Evolutionary conservation across 2,888 invertebrate genomes (phyloP).

Genomic region (Elmis aenea): DNA sequence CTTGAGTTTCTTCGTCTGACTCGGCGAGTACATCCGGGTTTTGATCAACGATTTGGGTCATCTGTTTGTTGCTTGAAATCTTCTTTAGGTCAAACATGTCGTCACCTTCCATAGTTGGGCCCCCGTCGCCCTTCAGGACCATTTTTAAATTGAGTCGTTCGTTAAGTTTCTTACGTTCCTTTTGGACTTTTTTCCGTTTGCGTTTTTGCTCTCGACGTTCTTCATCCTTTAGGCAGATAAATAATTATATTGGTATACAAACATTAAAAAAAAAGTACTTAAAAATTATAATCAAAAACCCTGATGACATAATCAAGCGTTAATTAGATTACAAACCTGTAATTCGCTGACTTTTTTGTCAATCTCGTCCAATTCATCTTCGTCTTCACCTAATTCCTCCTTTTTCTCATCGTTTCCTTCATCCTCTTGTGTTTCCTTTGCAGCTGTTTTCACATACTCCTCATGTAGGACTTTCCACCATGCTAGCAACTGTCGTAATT

Average conservation of each 20-base stretch:
- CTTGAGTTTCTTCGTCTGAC: conserved; percentile 58
- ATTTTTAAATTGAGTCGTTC: conserved; percentile 92
- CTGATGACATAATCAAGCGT: too few relatives aligned
- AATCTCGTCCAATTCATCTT: conserved; percentile 48
- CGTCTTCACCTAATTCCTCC: conserved; percentile 33
- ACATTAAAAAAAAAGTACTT: conserved; percentile 1
- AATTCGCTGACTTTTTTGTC: conserved; percentile 59
- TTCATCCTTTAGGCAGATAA: conserved; percentile 48
- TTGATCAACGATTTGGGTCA: conserved; percentile 56
- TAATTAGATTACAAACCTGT: conserved; percentile 51
- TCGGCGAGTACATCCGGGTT: conserved; percentile 63
- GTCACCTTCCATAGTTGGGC: conserved; percentile 71
- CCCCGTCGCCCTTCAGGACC: conserved; percentile 90
- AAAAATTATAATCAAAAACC: too few relatives aligned
- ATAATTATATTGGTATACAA: conserved; percentile 4
- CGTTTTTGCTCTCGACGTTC: conserved; percentile 68
- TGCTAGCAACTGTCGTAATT: conserved; percentile 70
- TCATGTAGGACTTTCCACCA: conserved; percentile 81
- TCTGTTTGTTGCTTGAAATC: conserved; percentile 64
- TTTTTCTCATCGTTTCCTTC: conserved; percentile 31
- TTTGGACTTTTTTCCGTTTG: conserved; percentile 78
- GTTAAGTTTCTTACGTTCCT: conserved; percentile 81
- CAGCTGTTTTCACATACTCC: conserved; percentile 45
- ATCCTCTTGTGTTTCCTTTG: conserved; percentile 38
- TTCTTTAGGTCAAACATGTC: conserved; percentile 79